Evolutionary conservation across 2,113 vertebrate genomes (phyloP).

Genomic region (Meriones unguiculatus): DNA sequence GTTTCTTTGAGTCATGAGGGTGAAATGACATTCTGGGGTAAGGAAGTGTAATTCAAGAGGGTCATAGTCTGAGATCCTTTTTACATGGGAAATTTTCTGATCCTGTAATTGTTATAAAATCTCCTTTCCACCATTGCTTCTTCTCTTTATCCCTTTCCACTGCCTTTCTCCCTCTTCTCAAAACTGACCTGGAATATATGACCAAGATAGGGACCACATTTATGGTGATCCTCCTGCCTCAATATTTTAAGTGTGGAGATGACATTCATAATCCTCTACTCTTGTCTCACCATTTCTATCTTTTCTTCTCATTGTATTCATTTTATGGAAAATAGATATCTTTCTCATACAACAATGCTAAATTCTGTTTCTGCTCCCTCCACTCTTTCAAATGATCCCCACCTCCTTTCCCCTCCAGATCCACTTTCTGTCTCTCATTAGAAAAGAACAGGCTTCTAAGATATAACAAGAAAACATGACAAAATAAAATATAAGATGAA

Average conservation of each 20-base stretch:
- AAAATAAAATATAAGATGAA: background rate
- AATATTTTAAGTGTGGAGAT: too few relatives aligned
- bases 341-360: background rate
- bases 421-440: background rate
- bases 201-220: background rate
- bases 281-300: background rate
- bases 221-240: too few relatives aligned
- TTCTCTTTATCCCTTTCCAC: background rate
- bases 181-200: background rate
- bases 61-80: background rate
- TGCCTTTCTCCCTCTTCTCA: background rate
- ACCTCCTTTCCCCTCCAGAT: accelerated
- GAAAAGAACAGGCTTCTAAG: background rate
- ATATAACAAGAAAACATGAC: background rate
- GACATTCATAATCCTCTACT: background rate
- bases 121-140: background rate
- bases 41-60: background rate
- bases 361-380: background rate
- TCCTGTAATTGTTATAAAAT: background rate
- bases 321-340: background rate
- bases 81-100: background rate
- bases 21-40: background rate
- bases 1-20: background rate
- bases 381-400: background rate
- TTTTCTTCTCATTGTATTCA: background rate